A percentile compares a stretch with the other conserved stretches of the same genome.
These are phyloP conservation scores for Synaphobranchus kaupii DNA, from an alignment of 2,797 vertebrate genomes.

Conservation along the genomic window DNA sequence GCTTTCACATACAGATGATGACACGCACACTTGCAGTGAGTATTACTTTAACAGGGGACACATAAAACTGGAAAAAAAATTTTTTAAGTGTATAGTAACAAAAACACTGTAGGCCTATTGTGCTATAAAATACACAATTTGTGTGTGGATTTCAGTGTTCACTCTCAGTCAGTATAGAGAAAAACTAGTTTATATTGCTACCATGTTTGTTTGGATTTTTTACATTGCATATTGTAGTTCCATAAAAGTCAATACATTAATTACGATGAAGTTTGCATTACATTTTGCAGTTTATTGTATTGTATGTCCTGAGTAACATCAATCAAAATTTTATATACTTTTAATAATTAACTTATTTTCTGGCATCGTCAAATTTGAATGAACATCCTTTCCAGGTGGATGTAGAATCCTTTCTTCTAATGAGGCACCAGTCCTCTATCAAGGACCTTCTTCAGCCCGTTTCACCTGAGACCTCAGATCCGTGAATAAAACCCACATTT, in stretches of 20 bases:
- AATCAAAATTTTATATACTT: background rate
- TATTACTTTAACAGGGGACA: too few relatives aligned
- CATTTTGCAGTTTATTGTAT: background rate
- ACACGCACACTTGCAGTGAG: background rate
- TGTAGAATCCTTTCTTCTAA: background rate
- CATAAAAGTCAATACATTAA: background rate
- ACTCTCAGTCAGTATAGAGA: background rate
- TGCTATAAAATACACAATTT: background rate
- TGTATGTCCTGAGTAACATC: background rate
- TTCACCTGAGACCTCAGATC: constrained; percentile 11
- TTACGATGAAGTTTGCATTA: background rate
- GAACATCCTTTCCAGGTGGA: background rate
- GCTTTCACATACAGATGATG: background rate
- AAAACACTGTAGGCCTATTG: background rate
- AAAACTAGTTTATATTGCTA: background rate
- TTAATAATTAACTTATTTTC: background rate
- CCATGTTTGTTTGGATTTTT: background rate
- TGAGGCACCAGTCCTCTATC: background rate
- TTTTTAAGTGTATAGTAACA: background rate
- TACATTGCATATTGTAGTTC: background rate
- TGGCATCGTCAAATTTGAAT: background rate
- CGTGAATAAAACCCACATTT: constrained; percentile 16
- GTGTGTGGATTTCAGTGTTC: background rate
- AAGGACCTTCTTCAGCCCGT: background rate
- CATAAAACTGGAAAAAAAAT: too few relatives aligned